Percentiles rank a stretch among this genome's conserved stretches.
These are phyloP conservation scores for Pterocles orientalis DNA, from an alignment of 2,113 vertebrate species.

Conservation along the genomic window DNA sequence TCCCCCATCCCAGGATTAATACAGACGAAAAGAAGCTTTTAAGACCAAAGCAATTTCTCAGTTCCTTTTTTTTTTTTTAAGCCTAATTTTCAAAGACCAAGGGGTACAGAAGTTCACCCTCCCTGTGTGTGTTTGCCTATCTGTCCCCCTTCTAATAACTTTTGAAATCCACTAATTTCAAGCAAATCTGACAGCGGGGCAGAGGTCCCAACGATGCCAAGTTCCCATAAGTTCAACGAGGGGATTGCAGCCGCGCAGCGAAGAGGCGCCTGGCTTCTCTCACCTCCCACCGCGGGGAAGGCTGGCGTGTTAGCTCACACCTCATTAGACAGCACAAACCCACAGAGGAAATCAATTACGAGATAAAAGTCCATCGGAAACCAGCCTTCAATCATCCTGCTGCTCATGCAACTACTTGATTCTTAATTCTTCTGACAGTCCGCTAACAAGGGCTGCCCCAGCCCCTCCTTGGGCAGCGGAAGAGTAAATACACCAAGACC, in stretches of 20 bases:
- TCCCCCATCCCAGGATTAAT: neutral
- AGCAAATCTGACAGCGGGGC: constrained; percentile 49
- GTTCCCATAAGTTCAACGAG: neutral
- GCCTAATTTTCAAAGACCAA: constrained; percentile 16
- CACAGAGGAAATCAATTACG: constrained; percentile 66
- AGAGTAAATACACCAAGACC: neutral
- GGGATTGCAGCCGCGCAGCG: neutral
- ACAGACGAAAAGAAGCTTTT: neutral
- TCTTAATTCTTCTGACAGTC: constrained; percentile 36
- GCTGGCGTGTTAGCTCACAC: constrained; percentile 47
- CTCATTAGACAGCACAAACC: constrained; percentile 67
- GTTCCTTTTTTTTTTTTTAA: neutral
- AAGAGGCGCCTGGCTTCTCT: constrained; percentile 39
- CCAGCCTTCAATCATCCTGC: constrained; percentile 45
- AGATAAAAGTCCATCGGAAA: constrained; percentile 64
- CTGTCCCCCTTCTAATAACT: neutral
- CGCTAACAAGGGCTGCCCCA: neutral
- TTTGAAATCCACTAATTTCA: constrained; percentile 34
- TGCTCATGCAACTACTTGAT: constrained; percentile 4
- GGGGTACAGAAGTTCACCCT: constrained; percentile 29
- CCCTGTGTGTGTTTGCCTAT: neutral
- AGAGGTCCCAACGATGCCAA: constrained; percentile 36
- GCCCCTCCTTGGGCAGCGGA: neutral
- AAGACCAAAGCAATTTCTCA: constrained; percentile 2
- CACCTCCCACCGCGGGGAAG: constrained; percentile 50